A percentile compares a stretch with the other conserved stretches of the same genome.
These are phyloP conservation scores for Argynnis bischoffii DNA, from an alignment of 2,888 invertebrate genomes.

Conservation along the genomic window DNA sequence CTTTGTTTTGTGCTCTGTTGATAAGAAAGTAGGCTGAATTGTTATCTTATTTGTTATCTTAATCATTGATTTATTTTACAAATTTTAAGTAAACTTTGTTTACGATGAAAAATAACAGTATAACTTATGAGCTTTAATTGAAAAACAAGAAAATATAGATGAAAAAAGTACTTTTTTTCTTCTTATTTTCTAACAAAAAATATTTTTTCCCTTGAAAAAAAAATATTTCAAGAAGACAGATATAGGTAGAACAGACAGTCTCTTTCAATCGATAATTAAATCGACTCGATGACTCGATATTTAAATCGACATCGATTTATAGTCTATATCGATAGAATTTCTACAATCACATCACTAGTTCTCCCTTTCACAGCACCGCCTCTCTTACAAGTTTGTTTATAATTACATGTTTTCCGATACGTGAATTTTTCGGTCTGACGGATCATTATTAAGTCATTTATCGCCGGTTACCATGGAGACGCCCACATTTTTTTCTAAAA, in stretches of 20 bases:
- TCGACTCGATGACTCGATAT: no score
- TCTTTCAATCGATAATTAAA: no score
- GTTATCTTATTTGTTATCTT: constrained; percentile 19
- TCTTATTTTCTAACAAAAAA: no score
- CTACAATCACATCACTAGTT: constrained; percentile 42
- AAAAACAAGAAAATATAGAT: no score
- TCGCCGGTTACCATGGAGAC: constrained; percentile 66
- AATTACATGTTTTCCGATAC: constrained; percentile 75
- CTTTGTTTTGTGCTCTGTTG: constrained; percentile 27
- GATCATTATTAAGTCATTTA: constrained; percentile 74
- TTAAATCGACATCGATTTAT: constrained; percentile 9
- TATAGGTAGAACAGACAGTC: no score
- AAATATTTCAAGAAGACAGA: no score
- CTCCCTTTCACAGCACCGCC: constrained; percentile 41
- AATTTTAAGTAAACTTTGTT: constrained; percentile 2
- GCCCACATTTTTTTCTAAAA: constrained; percentile 59
- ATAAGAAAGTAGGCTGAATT: constrained; percentile 30
- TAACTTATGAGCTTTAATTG: neutral
- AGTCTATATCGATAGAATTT: constrained; percentile 5
- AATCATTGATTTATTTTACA: constrained; percentile 18
- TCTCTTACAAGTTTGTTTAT: constrained; percentile 57
- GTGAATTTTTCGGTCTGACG: constrained; percentile 63
- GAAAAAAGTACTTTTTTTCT: no score
- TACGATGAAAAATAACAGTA: neutral
- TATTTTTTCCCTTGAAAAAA: no score